Percentiles rank a stretch among this genome's conserved stretches.
Conservation (phyloP, 2,888 invertebrate species). For the Eupithecia dodoneata region DNA sequence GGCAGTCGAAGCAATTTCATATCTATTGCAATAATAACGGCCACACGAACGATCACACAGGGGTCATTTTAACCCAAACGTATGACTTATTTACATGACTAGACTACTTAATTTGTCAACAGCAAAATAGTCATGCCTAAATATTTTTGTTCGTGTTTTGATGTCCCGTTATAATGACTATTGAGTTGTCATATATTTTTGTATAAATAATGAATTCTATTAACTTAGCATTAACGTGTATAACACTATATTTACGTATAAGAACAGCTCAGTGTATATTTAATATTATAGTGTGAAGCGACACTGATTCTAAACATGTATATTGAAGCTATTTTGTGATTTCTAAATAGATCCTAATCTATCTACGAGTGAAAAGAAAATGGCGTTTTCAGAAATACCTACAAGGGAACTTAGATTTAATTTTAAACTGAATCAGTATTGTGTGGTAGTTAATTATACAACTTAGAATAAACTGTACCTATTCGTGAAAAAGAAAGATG, state of each 20-base stretch:
- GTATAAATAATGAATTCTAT: slow-evolving; percentile 75
- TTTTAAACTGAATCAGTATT: background rate
- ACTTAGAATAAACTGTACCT: background rate
- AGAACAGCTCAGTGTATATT: slow-evolving; percentile 78
- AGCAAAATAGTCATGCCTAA: background rate
- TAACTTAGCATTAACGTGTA: slow-evolving; percentile 75
- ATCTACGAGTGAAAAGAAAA: slow-evolving; percentile 57
- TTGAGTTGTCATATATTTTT: slow-evolving; percentile 49
- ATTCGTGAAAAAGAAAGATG: slow-evolving; percentile 20
- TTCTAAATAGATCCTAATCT: slow-evolving; percentile 72
- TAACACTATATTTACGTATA: slow-evolving; percentile 81
- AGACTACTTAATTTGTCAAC: background rate
- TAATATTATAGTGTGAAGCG: slow-evolving; percentile 73
- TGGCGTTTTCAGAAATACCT: slow-evolving; percentile 47
- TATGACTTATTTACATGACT: background rate
- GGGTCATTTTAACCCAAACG: background rate
- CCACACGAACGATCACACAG: slow-evolving; percentile 21
- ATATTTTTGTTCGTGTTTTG: background rate
- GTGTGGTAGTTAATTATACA: background rate
- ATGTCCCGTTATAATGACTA: slow-evolving; percentile 26
- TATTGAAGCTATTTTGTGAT: slow-evolving; percentile 80
- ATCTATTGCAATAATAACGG: slow-evolving; percentile 63
- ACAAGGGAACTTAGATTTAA: background rate
- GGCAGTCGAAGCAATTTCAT: slow-evolving; percentile 73
- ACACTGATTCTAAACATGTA: slow-evolving; percentile 80